These are phyloP conservation scores for Camptogramma bilineatum DNA, from an alignment of 2,888 invertebrate species.

Conservation along the genomic window DNA sequence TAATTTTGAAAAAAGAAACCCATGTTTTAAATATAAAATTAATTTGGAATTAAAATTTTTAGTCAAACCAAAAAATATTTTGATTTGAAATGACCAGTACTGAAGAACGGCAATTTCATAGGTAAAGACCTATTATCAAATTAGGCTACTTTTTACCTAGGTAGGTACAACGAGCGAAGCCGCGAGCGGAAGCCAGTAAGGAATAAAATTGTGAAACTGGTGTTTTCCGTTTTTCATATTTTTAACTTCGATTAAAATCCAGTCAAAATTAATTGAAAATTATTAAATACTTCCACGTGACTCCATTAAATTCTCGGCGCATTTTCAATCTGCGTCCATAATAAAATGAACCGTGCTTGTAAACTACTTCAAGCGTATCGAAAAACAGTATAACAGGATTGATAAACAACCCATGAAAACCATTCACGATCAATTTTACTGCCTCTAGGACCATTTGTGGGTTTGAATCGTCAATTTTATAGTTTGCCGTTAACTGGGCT, in stretches of 20 bases:
- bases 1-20: too few species aligned
- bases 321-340: constrained; percentile 17
- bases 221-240: too few species aligned
- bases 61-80: too few species aligned
- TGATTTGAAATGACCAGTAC: too few species aligned
- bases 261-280: not conserved
- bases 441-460: constrained; percentile 27
- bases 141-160: too few species aligned
- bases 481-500: constrained; percentile 30
- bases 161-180: too few species aligned
- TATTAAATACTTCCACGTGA: not conserved
- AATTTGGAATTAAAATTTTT: too few species aligned
- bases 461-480: constrained; percentile 35
- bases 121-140: too few species aligned
- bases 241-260: not conserved
- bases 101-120: too few species aligned
- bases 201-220: too few species aligned
- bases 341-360: constrained; percentile 17
- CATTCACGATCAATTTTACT: constrained; percentile 36
- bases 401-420: constrained; percentile 35
- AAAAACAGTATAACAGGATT: constrained; percentile 35
- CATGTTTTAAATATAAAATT: too few species aligned
- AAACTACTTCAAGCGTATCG: constrained; percentile 33
- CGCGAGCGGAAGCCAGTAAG: too few species aligned
- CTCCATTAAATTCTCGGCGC: not conserved